Percentiles rank a stretch among this genome's conserved stretches.
Evolutionary conservation across 30 jellyfish, hydroid and myxozoan genomes (phyloP).

Genomic region (Nemopilema nomurai): DNA sequence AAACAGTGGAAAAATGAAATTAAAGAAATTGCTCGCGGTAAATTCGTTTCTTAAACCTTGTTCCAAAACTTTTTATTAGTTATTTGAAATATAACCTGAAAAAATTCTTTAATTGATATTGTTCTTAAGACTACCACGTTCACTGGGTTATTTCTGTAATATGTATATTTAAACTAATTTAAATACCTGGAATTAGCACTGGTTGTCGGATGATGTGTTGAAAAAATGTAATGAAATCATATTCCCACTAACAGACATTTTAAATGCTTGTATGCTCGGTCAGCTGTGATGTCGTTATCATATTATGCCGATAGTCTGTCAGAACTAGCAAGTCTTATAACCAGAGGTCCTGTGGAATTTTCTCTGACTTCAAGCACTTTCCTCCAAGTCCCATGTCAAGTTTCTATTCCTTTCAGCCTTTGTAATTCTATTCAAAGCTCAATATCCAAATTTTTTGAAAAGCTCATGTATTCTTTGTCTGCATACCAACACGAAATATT

Average conservation of each 20-base stretch:
- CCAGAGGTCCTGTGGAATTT: no score
- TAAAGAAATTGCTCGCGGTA: constrained; percentile 31
- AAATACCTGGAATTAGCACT: neutral
- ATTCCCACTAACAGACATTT: neutral
- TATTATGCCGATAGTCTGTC: no score
- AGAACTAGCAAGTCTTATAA: no score
- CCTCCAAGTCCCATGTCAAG: no score
- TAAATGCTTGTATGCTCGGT: neutral
- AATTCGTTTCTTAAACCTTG: neutral
- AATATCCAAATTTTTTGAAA: neutral
- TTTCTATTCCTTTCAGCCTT: no score
- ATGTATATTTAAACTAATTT: neutral
- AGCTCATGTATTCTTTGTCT: no score
- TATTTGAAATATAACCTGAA: neutral
- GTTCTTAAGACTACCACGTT: neutral
- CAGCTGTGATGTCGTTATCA: neutral
- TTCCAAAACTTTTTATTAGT: neutral
- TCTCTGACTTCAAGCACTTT: no score
- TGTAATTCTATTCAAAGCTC: no score
- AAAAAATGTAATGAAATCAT: constrained; percentile 8
- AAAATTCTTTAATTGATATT: neutral
- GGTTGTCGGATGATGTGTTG: constrained; percentile 15
- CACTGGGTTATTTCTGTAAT: neutral
- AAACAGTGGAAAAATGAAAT: constrained; percentile 32
- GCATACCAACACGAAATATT: no score